Evolutionary conservation across 92 coral and sea anemone species (phyloP), one percentile per base, ranked within the genome.

Genomic region (Porites rus): DNA sequence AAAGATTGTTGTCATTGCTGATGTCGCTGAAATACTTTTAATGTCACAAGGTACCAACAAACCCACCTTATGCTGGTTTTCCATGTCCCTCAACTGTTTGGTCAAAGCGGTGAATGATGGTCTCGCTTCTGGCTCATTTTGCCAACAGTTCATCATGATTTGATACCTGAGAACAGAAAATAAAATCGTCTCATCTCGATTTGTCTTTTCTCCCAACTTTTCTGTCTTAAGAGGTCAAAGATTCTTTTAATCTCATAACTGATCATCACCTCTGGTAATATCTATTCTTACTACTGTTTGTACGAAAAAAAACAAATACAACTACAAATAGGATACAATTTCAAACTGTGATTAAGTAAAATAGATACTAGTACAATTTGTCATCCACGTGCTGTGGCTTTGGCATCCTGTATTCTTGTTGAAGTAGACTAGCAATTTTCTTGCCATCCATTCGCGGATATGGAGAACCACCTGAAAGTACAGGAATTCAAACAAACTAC

Each of bases 341-440:
- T 0, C 24, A 22, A 22, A 22, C 24, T 24, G 25, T 24, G 1
- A 31, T 31, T 31, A 31, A 31, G 0, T 28, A 24, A 12, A 31
- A n/a, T 7, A 69, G 5, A 0, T 69, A 17, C 2, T 28, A n/a
- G 4, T 74, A 75, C 79, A 75, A 58, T 53, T 20, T 21, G 31
- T 75, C 63, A 16, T 75, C 79, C 46, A 75, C 65, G 31, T 75
- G 79, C 17, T 8, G 17, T 21, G 79, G 79, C 17, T 75, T 75
- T 6, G 79, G 67, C 79, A 75, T 75, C 79, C 79, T 53, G 46
- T 75, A 75, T 56, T 52, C 79, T 4, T 54, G 9, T 2, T 75
- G 64, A 22, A 75, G 79, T 17, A 12, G 7, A 1, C 24, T 24
- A 19, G 65, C 43, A 53, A 75, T 24, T 24, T 10, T 75, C 20